Evolutionary conservation across 2,797 vertebrate genomes (phyloP).

Genomic region (Silurus aristotelis): DNA sequence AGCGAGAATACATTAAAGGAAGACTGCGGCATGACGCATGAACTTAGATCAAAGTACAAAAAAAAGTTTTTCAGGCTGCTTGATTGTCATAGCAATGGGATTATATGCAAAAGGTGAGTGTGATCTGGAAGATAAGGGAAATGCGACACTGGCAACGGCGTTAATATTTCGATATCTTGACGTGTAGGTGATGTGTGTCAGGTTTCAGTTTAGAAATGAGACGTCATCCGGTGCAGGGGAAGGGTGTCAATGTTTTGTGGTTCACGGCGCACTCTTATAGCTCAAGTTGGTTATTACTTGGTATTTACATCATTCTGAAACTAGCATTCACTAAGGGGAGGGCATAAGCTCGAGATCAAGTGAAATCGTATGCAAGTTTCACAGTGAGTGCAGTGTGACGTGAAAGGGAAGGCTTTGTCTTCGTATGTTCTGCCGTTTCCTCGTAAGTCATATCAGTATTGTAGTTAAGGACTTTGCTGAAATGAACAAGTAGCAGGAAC

Average conservation of each 20-base stretch:
- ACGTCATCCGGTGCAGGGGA: constrained; percentile 26
- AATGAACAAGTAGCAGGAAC: constrained; percentile 12
- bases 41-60: not conserved
- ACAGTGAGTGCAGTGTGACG: constrained; percentile 51
- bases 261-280: not conserved
- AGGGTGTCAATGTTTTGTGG: constrained; percentile 26
- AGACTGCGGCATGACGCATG: constrained; percentile 21
- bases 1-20: constrained; percentile 2
- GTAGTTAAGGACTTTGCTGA: not conserved
- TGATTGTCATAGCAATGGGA: not conserved
- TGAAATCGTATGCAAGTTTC: constrained; percentile 48
- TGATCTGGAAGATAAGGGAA: not conserved
- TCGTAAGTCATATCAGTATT: constrained; percentile 28
- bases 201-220: constrained; percentile 24
- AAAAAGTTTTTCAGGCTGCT: not conserved
- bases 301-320: constrained; percentile 38
- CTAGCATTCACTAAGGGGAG: not conserved
- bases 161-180: not conserved
- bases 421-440: constrained; percentile 31
- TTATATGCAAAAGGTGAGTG: not conserved
- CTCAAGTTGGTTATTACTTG: constrained; percentile 22
- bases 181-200: not conserved
- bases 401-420: constrained; percentile 45
- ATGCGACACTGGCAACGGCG: not conserved
- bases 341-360: constrained; percentile 24